Evolutionary conservation across 1,140 invertebrate species (phyloP), one percentile per base, ranked within the genome.

Genomic region (Apis laboriosa): DNA sequence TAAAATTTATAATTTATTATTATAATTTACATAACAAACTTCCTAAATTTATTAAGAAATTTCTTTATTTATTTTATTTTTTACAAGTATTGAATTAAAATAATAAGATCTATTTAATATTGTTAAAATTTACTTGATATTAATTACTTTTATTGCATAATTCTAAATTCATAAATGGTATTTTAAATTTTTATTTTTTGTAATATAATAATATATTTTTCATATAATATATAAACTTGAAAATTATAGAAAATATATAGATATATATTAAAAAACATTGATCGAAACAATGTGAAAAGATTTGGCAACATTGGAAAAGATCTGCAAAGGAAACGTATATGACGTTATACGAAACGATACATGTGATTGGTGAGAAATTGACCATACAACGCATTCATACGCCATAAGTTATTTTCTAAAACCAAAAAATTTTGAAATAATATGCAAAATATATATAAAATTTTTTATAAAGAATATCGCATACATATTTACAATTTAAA

Each of bases 341-440:
- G 67, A 58, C 75, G 75, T 12, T 19, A 7, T 19, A 56, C 2
- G 34, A 56, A 17, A 51, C 9, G 58, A 3, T 3, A 4, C 56
- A 63, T 28, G 58, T 28, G 0, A 56, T 51, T 68, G 78, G 70
- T 49, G 19, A 71, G 17, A 64, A 55, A 28, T 19, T 5, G 34
- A 21, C 77, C 73, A 68, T 61, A 21, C 2, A 5, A 49, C 86
- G 2, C n/a, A 9, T 80, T 80, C 24, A 28, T 80, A 73, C 81
- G 81, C 77, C 0, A 17, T 0, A 13, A 5, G 12, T 13, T 15
- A 64, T 61, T 86, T 77, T 53, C n/a, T 34, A 17, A 21, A 82
- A 61, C 19, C 19, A 1, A 34, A 7, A 2, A 77, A 51, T 34
- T 21, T 58, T 2, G 68, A 56, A 1, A 12, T n/a, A 19, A 68